These are phyloP conservation scores for Mobula birostris DNA, from an alignment of 2,113 vertebrate species.

Conservation along the genomic window DNA sequence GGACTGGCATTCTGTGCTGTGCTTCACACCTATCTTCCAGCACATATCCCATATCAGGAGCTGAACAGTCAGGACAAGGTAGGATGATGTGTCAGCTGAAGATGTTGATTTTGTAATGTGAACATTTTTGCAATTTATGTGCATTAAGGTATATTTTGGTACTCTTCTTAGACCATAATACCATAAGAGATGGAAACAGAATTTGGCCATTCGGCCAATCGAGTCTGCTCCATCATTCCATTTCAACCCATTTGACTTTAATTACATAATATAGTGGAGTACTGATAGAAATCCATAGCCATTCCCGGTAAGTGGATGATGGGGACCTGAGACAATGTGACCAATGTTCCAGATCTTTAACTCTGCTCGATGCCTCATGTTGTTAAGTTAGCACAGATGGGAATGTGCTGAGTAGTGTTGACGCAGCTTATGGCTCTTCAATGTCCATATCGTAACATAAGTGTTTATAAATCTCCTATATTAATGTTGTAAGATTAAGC, in stretches of 20 bases:
- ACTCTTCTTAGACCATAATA: background rate
- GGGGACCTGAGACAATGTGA: background rate
- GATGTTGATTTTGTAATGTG: background rate
- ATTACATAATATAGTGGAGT: background rate
- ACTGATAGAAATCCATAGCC: background rate
- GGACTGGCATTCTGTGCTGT: slow-evolving; percentile 90
- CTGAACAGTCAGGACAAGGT: slow-evolving; percentile 90
- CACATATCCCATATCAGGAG: slow-evolving; percentile 92
- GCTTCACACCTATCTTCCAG: slow-evolving; percentile 90
- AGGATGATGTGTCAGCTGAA: background rate
- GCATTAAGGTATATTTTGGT: background rate
- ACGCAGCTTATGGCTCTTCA: too few relatives aligned
- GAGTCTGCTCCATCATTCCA: too few relatives aligned
- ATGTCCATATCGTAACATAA: too few relatives aligned
- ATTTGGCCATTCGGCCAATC: too few relatives aligned
- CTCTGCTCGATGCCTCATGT: background rate
- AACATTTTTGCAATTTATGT: background rate
- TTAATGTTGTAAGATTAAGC: background rate
- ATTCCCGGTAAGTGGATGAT: background rate
- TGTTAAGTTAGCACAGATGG: background rate
- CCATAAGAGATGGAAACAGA: too few relatives aligned
- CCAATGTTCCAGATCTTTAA: background rate
- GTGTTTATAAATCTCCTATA: too few relatives aligned
- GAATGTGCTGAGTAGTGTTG: background rate
- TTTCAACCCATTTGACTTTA: too few relatives aligned